phyloP scores from a whole-genome alignment of 2,888 invertebrate species.

The Limenitis camilla region DNA sequence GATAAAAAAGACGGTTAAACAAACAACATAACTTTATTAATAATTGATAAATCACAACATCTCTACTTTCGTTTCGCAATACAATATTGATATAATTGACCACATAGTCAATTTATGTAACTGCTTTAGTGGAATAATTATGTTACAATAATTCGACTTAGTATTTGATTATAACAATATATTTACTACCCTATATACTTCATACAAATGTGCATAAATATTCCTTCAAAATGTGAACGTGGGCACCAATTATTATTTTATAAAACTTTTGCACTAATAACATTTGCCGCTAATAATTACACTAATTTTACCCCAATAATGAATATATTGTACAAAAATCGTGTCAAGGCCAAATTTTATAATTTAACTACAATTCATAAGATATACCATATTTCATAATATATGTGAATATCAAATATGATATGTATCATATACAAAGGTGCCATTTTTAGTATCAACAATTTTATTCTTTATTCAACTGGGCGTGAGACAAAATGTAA shows the following conservation, averaged over 20 bases:
- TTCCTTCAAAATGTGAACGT: no score
- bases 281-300: no score
- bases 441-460: slow-evolving; percentile 1
- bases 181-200: no score
- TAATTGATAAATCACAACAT: slow-evolving; percentile 49
- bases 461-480: neutral
- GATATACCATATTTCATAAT: slow-evolving; percentile 4
- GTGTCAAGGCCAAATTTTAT: neutral
- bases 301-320: no score
- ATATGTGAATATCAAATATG: slow-evolving; percentile 7
- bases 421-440: slow-evolving; percentile 4
- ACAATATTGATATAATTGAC: slow-evolving; percentile 22
- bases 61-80: slow-evolving; percentile 32
- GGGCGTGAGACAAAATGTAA: no score
- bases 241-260: no score
- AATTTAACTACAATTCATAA: neutral
- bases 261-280: no score
- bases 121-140: neutral
- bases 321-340: no score
- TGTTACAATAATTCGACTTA: neutral
- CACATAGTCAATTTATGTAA: slow-evolving; percentile 7
- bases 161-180: no score
- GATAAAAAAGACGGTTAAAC: slow-evolving; percentile 35
- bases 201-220: no score
- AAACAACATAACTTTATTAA: slow-evolving; percentile 62